These are phyloP conservation scores for Cirrhinus mrigala DNA, from an alignment of 2,797 vertebrate genomes.

Conservation along the genomic window DNA sequence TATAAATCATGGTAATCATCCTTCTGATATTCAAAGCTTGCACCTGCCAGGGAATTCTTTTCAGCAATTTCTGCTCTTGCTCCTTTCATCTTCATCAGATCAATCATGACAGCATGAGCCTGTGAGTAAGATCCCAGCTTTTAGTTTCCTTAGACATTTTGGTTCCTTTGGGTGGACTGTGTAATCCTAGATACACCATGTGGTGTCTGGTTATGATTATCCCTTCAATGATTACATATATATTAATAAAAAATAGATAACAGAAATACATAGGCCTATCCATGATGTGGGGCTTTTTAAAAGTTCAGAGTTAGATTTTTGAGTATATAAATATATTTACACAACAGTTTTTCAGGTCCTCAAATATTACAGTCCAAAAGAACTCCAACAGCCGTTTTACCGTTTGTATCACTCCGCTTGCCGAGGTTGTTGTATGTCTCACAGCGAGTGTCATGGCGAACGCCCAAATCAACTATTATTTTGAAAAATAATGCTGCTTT, in stretches of 20 bases:
- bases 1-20: neutral
- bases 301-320: too few relatives aligned
- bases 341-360: too few relatives aligned
- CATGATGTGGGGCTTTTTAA: neutral
- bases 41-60: conserved; percentile 26
- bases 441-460: too few relatives aligned
- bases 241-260: neutral
- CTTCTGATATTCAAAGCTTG: conserved; percentile 6
- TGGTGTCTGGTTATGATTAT: neutral
- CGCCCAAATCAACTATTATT: too few relatives aligned
- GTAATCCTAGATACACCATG: neutral
- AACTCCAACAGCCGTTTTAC: too few relatives aligned
- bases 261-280: neutral
- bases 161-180: conserved; percentile 37
- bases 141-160: conserved; percentile 20
- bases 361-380: too few relatives aligned
- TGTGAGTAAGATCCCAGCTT: conserved; percentile 32
- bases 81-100: conserved; percentile 35
- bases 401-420: too few relatives aligned
- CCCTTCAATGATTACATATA: neutral
- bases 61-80: neutral
- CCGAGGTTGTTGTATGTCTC: too few relatives aligned
- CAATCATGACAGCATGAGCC: conserved; percentile 10
- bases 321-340: too few relatives aligned
- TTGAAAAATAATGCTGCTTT: too few relatives aligned